phyloP scores from a whole-genome alignment of 2,113 vertebrate species.

The rabbit (Oryctolagus cuniculus) region DNA sequence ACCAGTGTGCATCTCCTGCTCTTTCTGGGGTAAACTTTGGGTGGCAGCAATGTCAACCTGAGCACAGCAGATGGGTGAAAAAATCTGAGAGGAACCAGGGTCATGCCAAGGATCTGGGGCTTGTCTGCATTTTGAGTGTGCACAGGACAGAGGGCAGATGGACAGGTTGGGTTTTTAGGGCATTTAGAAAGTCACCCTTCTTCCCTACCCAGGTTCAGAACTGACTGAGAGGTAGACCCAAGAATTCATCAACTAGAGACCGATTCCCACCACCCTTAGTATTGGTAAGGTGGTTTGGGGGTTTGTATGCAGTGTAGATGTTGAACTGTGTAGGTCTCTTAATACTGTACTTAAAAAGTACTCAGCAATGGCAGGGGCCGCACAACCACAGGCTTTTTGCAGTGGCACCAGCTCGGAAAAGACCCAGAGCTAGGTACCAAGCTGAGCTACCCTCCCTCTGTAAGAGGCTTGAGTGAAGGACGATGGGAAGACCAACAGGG shows the following conservation, averaged over 20 bases:
- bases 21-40: neutral
- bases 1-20: neutral
- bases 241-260: neutral
- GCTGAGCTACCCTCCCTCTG: neutral
- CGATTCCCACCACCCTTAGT: neutral
- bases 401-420: neutral
- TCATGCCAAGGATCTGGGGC: neutral
- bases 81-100: neutral
- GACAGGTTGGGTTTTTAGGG: neutral
- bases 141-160: neutral
- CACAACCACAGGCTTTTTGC: neutral
- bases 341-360: neutral
- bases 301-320: neutral
- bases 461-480: neutral
- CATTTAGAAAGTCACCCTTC: neutral
- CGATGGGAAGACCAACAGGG: neutral
- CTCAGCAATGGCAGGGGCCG: neutral
- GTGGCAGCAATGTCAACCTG: neutral
- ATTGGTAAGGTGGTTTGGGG: neutral
- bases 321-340: neutral
- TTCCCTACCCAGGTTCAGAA: neutral
- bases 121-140: neutral
- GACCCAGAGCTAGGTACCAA: too few species aligned
- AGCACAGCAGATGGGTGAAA: neutral
- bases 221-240: neutral